phyloP scores from a whole-genome alignment of 2,888 invertebrate genomes.

The Cenopis cana region DNA sequence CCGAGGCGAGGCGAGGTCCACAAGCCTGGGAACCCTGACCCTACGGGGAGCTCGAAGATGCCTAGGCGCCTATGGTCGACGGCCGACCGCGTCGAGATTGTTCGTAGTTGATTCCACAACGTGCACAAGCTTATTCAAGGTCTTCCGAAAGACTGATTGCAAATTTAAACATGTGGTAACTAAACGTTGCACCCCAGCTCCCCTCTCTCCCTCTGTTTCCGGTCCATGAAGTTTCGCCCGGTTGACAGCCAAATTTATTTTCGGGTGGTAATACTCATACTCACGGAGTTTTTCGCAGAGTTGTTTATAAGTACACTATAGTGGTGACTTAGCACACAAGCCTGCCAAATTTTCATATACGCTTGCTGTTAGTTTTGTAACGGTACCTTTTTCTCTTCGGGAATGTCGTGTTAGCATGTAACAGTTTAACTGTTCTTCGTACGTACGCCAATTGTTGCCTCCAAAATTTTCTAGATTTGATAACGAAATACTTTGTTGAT shows the following conservation, averaged over 20 bases:
- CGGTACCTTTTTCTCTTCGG: constrained; percentile 14
- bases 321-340: neutral
- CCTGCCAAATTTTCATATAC: constrained; percentile 11
- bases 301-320: neutral
- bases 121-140: no score
- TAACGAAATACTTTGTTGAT: no score
- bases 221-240: constrained; percentile 11
- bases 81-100: no score
- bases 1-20: no score
- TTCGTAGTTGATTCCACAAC: no score
- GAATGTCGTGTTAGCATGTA: neutral
- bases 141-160: no score
- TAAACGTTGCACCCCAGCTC: no score
- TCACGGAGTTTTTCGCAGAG: neutral
- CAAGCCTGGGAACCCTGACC: no score
- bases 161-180: no score
- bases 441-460: constrained; percentile 5
- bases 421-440: constrained; percentile 15
- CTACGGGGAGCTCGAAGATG: no score
- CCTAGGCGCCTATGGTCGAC: no score
- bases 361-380: constrained; percentile 4
- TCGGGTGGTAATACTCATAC: constrained; percentile 10
- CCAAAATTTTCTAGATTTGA: constrained; percentile 18
- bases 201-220: no score
- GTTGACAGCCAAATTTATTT: constrained; percentile 11